phyloP scores from a whole-genome alignment of 1,140 invertebrate genomes.

The Bursaphelenchus mucronatus region DNA sequence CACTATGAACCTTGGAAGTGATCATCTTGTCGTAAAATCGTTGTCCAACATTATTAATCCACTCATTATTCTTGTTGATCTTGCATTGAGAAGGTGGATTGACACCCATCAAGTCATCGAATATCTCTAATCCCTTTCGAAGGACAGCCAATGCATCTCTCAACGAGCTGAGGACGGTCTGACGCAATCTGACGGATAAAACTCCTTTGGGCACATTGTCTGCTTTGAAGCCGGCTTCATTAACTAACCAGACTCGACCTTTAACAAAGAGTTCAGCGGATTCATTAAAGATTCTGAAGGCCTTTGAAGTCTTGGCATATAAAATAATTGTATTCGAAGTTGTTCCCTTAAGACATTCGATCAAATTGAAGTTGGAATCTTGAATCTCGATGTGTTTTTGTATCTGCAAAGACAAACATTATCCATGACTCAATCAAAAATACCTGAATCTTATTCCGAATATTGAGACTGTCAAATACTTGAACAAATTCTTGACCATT shows the following conservation, averaged over 20 bases:
- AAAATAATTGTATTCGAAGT: slow-evolving; percentile 55
- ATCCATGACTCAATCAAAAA: not conserved
- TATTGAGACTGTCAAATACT: slow-evolving; percentile 30
- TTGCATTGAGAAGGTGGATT: slow-evolving; percentile 36
- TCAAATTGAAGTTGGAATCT: slow-evolving; percentile 24
- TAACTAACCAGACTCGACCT: slow-evolving; percentile 57
- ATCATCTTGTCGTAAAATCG: slow-evolving; percentile 36
- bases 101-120: slow-evolving; percentile 18
- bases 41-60: slow-evolving; percentile 32
- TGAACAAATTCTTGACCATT: slow-evolving; percentile 50
- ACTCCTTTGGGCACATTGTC: slow-evolving; percentile 46
- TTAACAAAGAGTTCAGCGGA: slow-evolving; percentile 31
- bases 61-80: slow-evolving; percentile 32
- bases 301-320: slow-evolving; percentile 41
- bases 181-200: slow-evolving; percentile 33
- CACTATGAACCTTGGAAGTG: slow-evolving; percentile 22
- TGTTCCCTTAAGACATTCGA: slow-evolving; percentile 46
- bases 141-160: slow-evolving; percentile 42
- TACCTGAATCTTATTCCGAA: slow-evolving; percentile 51
- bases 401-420: slow-evolving; percentile 37
- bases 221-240: slow-evolving; percentile 46
- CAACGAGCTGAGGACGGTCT: slow-evolving; percentile 29
- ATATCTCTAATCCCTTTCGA: slow-evolving; percentile 26
- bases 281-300: slow-evolving; percentile 40
- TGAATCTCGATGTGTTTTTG: slow-evolving; percentile 50